phyloP scores from a whole-genome alignment of 2,888 invertebrate genomes.

The Tetanocera ferruginea region DNA sequence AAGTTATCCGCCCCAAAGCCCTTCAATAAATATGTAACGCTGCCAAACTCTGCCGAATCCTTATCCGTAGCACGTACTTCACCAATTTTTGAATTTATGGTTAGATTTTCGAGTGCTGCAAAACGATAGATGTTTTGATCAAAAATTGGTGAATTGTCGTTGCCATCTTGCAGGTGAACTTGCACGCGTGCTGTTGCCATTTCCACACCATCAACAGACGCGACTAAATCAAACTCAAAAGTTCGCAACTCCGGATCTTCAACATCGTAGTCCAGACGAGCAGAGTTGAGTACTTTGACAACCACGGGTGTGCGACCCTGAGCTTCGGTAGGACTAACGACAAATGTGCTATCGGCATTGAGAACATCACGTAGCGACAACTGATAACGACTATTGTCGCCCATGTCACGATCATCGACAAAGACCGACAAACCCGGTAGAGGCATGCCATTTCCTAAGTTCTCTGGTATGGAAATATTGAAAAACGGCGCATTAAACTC shows the following conservation, averaged over 20 bases:
- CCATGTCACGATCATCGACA: slow-evolving; percentile 81
- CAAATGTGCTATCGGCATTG: slow-evolving; percentile 74
- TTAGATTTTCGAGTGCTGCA: slow-evolving; percentile 77
- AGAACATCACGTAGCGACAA: slow-evolving; percentile 75
- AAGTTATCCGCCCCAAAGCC: slow-evolving; percentile 87
- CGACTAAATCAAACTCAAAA: slow-evolving; percentile 79
- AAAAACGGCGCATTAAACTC: slow-evolving; percentile 78
- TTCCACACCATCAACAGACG: slow-evolving; percentile 73
- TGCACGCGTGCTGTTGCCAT: slow-evolving; percentile 75
- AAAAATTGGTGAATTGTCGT: slow-evolving; percentile 84
- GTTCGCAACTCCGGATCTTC: slow-evolving; percentile 73
- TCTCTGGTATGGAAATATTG: slow-evolving; percentile 81
- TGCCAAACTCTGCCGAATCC: slow-evolving; percentile 81
- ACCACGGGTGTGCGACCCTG: slow-evolving; percentile 82
- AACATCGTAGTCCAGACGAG: slow-evolving; percentile 80
- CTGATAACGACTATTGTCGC: slow-evolving; percentile 80
- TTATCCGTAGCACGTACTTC: slow-evolving; percentile 78
- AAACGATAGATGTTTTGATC: slow-evolving; percentile 76
- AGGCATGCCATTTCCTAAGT: slow-evolving; percentile 78
- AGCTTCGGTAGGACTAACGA: slow-evolving; percentile 77
- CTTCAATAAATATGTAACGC: slow-evolving; percentile 79
- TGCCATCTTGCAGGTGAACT: slow-evolving; percentile 80
- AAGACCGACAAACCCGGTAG: slow-evolving; percentile 81
- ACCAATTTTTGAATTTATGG: slow-evolving; percentile 75
- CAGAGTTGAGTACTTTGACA: slow-evolving; percentile 77